These are phyloP conservation scores for Drosophila anomalata DNA, from an alignment of 2,888 invertebrate genomes.

Conservation along the genomic window DNA sequence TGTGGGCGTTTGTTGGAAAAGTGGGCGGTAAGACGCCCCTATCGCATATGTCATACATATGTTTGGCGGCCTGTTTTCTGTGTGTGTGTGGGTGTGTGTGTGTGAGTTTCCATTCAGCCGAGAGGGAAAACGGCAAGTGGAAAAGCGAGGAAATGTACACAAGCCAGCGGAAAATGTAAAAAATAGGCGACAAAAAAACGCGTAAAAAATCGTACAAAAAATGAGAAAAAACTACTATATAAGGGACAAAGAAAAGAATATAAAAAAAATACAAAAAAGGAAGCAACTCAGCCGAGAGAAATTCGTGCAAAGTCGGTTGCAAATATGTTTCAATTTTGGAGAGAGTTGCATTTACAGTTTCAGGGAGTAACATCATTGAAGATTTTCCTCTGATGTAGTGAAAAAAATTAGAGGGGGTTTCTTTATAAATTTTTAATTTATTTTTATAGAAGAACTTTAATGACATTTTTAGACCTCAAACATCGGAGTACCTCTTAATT, in stretches of 20 bases:
- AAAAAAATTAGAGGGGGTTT: background rate
- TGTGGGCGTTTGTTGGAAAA: constrained; percentile 7
- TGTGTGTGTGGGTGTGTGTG: constrained; percentile 2
- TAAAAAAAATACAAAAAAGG: background rate
- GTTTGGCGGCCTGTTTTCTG: constrained; percentile 30
- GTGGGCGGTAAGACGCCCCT: constrained; percentile 10
- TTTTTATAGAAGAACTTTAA: too few species aligned
- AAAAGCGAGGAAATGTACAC: constrained; percentile 22
- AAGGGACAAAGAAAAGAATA: background rate
- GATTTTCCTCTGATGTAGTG: background rate
- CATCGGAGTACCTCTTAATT: too few species aligned
- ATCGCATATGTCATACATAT: constrained; percentile 41
- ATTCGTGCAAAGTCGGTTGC: constrained; percentile 16
- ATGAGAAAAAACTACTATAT: background rate
- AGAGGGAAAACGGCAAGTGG: constrained; percentile 16
- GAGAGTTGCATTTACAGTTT: constrained; percentile 47
- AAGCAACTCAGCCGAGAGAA: constrained; percentile 9
- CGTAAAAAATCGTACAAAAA: constrained; percentile 17
- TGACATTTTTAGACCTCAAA: too few species aligned
- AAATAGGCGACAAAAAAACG: constrained; percentile 22
- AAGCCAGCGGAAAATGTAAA: constrained; percentile 27
- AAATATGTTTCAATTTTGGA: constrained; percentile 61
- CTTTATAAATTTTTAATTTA: too few species aligned
- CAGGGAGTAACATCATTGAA: background rate
- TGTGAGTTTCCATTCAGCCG: constrained; percentile 23